phyloP scores from a whole-genome alignment of 2,888 invertebrate species.

The Priocnemis perturbator region DNA sequence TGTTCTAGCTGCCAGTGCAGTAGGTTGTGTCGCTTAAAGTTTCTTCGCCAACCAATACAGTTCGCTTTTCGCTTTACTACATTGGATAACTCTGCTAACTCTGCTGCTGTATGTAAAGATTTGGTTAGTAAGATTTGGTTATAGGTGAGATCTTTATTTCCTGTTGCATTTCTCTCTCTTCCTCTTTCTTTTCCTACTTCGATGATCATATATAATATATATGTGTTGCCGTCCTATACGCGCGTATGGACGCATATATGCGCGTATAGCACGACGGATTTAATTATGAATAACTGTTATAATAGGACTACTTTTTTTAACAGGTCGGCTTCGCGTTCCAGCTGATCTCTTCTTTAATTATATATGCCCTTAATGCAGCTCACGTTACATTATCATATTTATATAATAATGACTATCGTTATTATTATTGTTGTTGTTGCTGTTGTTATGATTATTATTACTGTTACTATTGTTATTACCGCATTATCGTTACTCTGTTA shows the following conservation, averaged over 20 bases:
- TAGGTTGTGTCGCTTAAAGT: slow-evolving; percentile 72
- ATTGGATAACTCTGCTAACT: slow-evolving; percentile 72
- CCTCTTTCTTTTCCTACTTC: slow-evolving; percentile 14
- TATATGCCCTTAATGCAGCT: slow-evolving; percentile 3
- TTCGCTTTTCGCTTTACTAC: slow-evolving; percentile 69
- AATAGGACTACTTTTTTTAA: slow-evolving; percentile 16
- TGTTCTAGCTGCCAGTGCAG: slow-evolving; percentile 72
- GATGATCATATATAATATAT: slow-evolving; percentile 22
- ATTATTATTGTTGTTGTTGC: slow-evolving; percentile 4
- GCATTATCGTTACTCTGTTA: not conserved
- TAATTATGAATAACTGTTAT: slow-evolving; percentile 10
- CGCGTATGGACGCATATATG: slow-evolving; percentile 13
- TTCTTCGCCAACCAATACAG: slow-evolving; percentile 65
- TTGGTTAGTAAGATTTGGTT: slow-evolving; percentile 65
- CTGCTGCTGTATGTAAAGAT: slow-evolving; percentile 67
- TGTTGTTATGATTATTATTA: slow-evolving; percentile 4
- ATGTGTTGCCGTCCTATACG: slow-evolving; percentile 6
- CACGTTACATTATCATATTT: not conserved
- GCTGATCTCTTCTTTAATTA: slow-evolving; percentile 4
- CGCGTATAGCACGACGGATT: not conserved
- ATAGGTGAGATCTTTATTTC: slow-evolving; percentile 52
- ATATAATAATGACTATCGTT: not conserved
- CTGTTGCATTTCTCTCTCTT: slow-evolving; percentile 44
- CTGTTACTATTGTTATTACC: slow-evolving; percentile 9
- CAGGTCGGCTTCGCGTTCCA: slow-evolving; percentile 3